Conservation (phyloP, 2,113 vertebrate genomes). For the Elephantulus edwardii region DNA sequence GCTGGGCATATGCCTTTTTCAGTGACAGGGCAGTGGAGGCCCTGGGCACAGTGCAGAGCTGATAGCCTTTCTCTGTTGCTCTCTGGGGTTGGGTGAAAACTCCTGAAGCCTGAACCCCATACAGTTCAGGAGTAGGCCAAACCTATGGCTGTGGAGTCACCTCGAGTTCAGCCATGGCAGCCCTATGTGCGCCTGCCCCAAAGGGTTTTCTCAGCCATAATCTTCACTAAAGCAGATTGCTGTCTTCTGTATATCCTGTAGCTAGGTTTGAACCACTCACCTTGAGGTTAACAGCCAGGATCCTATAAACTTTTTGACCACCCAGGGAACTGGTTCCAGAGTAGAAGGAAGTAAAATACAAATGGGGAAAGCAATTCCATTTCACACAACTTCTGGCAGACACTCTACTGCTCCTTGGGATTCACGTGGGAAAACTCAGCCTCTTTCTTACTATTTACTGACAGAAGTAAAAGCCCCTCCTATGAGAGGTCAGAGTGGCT, state of each 20-base stretch:
- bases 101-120: not conserved
- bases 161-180: not conserved
- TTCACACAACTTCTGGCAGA: not conserved
- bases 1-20: rapidly evolving
- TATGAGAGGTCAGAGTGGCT: not conserved
- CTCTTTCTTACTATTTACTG: not conserved
- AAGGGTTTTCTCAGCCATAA: not conserved
- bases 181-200: not conserved
- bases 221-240: not conserved
- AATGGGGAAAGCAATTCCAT: not conserved
- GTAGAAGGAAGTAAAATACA: not conserved
- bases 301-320: not conserved
- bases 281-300: not conserved
- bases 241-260: not conserved
- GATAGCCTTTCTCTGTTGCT: not conserved
- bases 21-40: not conserved
- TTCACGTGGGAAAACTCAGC: not conserved
- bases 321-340: not conserved
- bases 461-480: not conserved
- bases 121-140: not conserved
- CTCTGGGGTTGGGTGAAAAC: not conserved
- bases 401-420: not conserved
- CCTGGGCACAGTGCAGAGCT: not conserved
- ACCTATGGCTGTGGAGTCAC: not conserved
- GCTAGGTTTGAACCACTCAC: not conserved